Evolutionary conservation across 2,797 vertebrate genomes (phyloP).

Genomic region (Tachyglossus aculeatus): DNA sequence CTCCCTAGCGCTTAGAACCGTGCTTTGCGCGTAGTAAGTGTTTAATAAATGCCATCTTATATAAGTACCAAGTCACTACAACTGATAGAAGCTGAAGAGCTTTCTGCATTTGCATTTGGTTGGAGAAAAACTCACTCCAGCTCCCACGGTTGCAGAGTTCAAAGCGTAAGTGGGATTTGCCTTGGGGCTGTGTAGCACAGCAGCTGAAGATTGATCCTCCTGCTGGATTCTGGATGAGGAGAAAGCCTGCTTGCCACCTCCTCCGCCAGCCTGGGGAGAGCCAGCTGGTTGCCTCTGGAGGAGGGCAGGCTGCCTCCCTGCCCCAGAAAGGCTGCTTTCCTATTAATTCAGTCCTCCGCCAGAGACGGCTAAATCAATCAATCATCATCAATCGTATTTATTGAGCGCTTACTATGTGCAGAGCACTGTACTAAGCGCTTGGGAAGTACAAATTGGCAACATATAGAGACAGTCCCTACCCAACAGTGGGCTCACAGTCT

Average conservation of each 20-base stretch:
- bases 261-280: neutral
- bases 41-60: too few species aligned
- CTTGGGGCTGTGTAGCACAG: neutral
- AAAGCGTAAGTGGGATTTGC: neutral
- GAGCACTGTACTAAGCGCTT: too few species aligned
- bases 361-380: neutral
- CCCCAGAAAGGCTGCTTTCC: neutral
- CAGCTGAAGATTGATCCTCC: neutral
- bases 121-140: conserved; percentile 6
- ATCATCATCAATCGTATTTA: too few species aligned
- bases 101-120: neutral
- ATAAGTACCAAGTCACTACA: too few species aligned
- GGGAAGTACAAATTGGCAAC: too few species aligned
- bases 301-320: neutral
- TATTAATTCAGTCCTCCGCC: neutral
- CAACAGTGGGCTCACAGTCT: too few species aligned
- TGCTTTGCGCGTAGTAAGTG: too few species aligned
- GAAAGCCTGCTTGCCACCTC: neutral
- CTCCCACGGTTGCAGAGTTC: neutral
- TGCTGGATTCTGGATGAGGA: neutral
- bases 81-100: neutral
- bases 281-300: neutral
- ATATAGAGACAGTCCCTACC: too few species aligned
- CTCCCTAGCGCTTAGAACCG: too few species aligned
- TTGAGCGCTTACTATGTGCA: too few species aligned